phyloP scores from a whole-genome alignment of 1,140 invertebrate species.

The Oreohelix idahoensis region DNA sequence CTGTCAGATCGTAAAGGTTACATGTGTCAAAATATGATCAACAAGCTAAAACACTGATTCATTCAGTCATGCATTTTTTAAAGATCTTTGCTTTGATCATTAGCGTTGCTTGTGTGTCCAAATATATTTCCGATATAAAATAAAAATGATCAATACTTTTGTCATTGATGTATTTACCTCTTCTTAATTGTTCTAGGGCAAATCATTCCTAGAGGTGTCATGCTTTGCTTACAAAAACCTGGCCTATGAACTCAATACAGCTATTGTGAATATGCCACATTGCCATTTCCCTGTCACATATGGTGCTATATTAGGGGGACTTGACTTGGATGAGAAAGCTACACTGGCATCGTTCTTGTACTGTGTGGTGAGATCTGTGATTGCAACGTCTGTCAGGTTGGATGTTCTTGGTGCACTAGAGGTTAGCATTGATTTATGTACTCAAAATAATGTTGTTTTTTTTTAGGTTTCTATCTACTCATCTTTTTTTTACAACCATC shows the following conservation, averaged over 20 bases:
- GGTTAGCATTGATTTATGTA: slow-evolving; percentile 1
- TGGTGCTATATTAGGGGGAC: slow-evolving; percentile 6
- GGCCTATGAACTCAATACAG: not conserved
- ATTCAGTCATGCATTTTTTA: too few species aligned
- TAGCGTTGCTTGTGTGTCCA: too few species aligned
- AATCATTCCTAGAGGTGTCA: slow-evolving; percentile 4
- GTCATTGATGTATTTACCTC: too few species aligned
- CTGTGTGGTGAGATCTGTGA: not conserved
- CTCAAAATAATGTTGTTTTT: too few species aligned
- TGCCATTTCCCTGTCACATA: slow-evolving; percentile 29
- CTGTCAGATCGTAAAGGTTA: too few species aligned
- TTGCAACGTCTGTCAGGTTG: slow-evolving; percentile 30
- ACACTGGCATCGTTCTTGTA: slow-evolving; percentile 12
- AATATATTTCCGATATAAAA: too few species aligned
- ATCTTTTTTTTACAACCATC: too few species aligned
- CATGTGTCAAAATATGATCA: too few species aligned
- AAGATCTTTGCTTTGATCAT: too few species aligned
- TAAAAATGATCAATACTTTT: too few species aligned
- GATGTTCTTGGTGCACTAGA: slow-evolving; percentile 32
- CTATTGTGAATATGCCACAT: not conserved
- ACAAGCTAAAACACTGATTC: too few species aligned
- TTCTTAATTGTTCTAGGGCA: slow-evolving; percentile 5
- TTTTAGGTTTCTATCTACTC: too few species aligned
- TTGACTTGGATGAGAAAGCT: slow-evolving; percentile 1
- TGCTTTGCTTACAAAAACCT: not conserved